These are phyloP conservation scores for Danio aesculapii DNA, from an alignment of 2,797 vertebrate species.

Conservation along the genomic window DNA sequence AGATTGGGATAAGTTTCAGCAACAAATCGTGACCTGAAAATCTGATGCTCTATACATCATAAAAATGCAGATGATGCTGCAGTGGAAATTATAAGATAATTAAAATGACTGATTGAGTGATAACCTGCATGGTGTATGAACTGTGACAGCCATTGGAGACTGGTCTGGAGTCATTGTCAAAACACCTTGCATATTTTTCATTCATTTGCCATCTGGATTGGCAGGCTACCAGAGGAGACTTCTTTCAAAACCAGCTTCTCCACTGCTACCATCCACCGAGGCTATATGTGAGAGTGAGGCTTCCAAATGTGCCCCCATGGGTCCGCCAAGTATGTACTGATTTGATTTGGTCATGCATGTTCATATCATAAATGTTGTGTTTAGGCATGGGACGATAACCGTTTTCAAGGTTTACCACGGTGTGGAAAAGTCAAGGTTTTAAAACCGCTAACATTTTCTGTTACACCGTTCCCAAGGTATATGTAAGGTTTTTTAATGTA, in stretches of 20 bases:
- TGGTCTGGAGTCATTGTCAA: background rate
- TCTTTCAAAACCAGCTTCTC: constrained; percentile 42
- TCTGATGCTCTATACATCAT: too few relatives aligned
- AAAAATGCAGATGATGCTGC: too few relatives aligned
- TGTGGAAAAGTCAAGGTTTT: too few relatives aligned
- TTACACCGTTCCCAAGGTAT: too few relatives aligned
- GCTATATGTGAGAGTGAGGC: constrained; percentile 51
- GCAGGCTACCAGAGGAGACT: constrained; percentile 44
- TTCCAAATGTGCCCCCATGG: constrained; percentile 50
- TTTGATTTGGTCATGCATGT: background rate
- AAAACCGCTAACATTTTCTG: too few relatives aligned
- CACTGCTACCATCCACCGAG: constrained; percentile 43
- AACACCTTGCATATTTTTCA: background rate
- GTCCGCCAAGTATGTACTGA: constrained; percentile 43
- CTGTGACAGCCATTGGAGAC: background rate
- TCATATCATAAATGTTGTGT: background rate
- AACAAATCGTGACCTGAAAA: too few relatives aligned
- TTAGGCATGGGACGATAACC: background rate
- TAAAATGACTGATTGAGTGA: background rate
- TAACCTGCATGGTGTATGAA: background rate
- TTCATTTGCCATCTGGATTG: constrained; percentile 13
- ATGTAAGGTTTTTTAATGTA: too few relatives aligned
- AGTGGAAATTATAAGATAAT: too few relatives aligned
- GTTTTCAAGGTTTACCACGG: too few relatives aligned
- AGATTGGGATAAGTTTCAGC: too few relatives aligned